Evolutionary conservation across 2,888 invertebrate genomes (phyloP), one percentile per base, ranked within the genome.

Genomic region (Galeruca laticollis): DNA sequence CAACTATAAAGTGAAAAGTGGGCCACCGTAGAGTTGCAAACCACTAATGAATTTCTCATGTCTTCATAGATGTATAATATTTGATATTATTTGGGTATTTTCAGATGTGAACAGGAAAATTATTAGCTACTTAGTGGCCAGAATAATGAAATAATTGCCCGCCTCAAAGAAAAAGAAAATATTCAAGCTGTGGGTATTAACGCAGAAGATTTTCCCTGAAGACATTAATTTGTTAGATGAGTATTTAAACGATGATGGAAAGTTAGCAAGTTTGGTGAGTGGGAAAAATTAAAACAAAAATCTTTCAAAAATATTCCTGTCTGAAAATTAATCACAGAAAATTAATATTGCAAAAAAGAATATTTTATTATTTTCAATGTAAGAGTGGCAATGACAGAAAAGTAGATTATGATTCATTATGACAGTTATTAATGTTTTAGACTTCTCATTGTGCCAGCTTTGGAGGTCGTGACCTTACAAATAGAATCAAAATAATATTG

Each of bases 401-500:
- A n/a, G n/a, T 40, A 40, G 11, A 8, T 40, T 11, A 40, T 5
- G 40, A 40, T 40, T 40, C 40, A 40, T 40, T 11, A n/a, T 40
- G 40, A 40, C 40, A 40, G 40, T 40, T 21, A 21, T 56, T 59
- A 11, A 40, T 6, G n/a, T 18, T 35, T 35, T 33, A 11, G 18
- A 20, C 35, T 59, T 59, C 15, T 33, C n/a, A n/a, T n/a, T n/a
- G n/a, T n/a, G n/a, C n/a, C n/a, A n/a, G n/a, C n/a, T n/a, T n/a
- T n/a, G n/a, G 57, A 59, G 57, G 57, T 33, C 57, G 35, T 11
- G 57, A 59, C 57, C 57, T 59, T 59, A 59, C 57, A 59, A 59
- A 59, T 35, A 59, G 18, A 59, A 59, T 59, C n/a, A 59, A 59
- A n/a, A 33, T 59, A 1, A 59, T 59, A 10, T 35, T 59, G 35